Percentiles rank a stretch among this genome's conserved stretches.
These are phyloP conservation scores for Drosophila kanekoi DNA, from an alignment of 2,888 invertebrate species.

Conservation along the genomic window DNA sequence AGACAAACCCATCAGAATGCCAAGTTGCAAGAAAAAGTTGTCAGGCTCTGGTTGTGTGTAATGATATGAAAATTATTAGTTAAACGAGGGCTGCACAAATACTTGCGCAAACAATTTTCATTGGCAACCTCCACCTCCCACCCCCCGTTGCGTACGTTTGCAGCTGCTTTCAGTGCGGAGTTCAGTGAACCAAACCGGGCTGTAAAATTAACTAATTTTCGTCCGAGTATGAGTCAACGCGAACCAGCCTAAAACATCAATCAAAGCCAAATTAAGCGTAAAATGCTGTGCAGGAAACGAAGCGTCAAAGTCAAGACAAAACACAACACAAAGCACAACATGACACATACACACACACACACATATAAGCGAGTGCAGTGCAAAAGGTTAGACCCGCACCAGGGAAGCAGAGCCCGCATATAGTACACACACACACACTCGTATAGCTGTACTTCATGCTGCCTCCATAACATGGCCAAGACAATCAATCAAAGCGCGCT, in stretches of 20 bases:
- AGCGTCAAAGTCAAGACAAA: conserved; percentile 63
- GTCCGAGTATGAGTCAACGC: conserved; percentile 31
- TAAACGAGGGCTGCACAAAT: conserved; percentile 21
- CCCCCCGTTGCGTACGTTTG: conserved; percentile 11
- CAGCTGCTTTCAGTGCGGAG: conserved; percentile 19
- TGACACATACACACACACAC: conserved; percentile 14
- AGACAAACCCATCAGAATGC: conserved; percentile 41
- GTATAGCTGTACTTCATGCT: conserved; percentile 31
- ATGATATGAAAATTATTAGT: conserved; percentile 58
- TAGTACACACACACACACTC: conserved; percentile 2
- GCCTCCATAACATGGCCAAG: conserved; percentile 41
- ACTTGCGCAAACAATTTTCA: conserved; percentile 5
- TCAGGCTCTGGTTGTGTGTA: conserved; percentile 38
- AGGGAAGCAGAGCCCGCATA: conserved; percentile 67
- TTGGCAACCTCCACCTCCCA: conserved; percentile 15
- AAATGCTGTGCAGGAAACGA: conserved; percentile 63
- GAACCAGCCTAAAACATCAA: conserved; percentile 68
- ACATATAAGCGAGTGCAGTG: conserved; percentile 44
- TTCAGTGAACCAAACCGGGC: conserved; percentile 50
- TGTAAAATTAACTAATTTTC: conserved; percentile 49
- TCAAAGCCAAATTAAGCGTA: conserved; percentile 80
- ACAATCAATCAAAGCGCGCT: conserved; percentile 71
- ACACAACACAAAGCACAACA: conserved; percentile 29
- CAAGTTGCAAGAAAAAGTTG: conserved; percentile 55
- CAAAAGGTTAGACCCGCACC: conserved; percentile 72